Evolutionary conservation across 2,113 vertebrate species (phyloP).

Genomic region (Leptodactylus fuscus): DNA sequence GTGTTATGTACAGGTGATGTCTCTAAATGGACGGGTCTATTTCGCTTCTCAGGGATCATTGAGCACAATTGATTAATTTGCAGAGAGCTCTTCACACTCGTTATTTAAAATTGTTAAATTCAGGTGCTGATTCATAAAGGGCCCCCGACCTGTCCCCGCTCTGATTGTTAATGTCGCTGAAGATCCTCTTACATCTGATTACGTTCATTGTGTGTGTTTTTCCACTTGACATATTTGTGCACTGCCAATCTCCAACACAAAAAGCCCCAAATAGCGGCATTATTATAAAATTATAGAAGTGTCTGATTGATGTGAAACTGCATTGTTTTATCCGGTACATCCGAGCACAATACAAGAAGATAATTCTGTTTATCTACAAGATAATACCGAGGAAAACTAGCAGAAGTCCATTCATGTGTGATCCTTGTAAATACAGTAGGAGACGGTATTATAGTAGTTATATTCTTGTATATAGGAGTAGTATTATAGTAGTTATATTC

Average conservation of each 20-base stretch:
- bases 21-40: background rate
- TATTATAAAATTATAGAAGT: background rate
- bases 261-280: background rate
- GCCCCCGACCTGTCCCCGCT: background rate
- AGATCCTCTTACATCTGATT: slow-evolving; percentile 30
- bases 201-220: slow-evolving; percentile 20
- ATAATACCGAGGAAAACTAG: no score
- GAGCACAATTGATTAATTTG: slow-evolving; percentile 44
- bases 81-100: slow-evolving; percentile 14
- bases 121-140: background rate
- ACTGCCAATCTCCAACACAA: background rate
- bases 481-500: background rate
- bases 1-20: background rate
- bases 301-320: background rate
- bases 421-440: background rate
- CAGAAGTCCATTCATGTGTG: no score
- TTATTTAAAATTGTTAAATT: slow-evolving; percentile 26
- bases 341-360: no score
- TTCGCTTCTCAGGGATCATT: background rate
- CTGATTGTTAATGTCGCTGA: slow-evolving; percentile 8
- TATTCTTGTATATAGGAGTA: background rate
- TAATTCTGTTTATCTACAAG: no score
- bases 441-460: background rate
- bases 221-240: slow-evolving; percentile 22
- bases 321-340: background rate